Base-by-base conservation (phyloP, 30 jellyfish, hydroid and myxozoan genomes). In the Pelagia noctiluca region DNA sequence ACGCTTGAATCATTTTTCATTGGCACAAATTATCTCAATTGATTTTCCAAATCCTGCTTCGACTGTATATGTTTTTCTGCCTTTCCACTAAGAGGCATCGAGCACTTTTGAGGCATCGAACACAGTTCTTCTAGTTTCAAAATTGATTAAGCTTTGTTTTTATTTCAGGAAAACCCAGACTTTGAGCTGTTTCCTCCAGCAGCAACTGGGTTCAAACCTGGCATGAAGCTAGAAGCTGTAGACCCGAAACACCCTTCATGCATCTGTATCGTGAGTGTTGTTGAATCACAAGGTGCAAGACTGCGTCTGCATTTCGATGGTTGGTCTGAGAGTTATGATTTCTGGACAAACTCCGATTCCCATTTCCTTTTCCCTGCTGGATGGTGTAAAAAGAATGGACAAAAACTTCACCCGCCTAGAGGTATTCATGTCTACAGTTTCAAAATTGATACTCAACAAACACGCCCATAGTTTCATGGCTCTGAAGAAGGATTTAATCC, bases 241-340 rank as follows among this genome's bases (percentile, higher is more conserved):
- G 99, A 94, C 64, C 97, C 97, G 5, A 88, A 82, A 71, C 99
- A 94, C 64, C 99, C 96, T 4, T 94, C 99, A 32, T 78, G 90
- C 89, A 84, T 94, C 25, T 94, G 99, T 67, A 95, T 79, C 61
- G 96, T 84, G 8, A 86, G 98, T 35, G 96, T 94, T 28, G 99
- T 94, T 30, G 99, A 94, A 48, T 87, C 94, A 30, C 96, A 74
- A 33, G 99, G 99, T 2, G 95, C 97, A 19, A 52, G 99, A 16
- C 35, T 94, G 82, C 96, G 99, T 18, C 82, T 94, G 31, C 97
- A 94, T 61, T 94, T 94, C 80, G 99, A 94, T 65, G 97, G 97
- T 0, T 94, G 99, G 99, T 84, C 97, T 19, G 99, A 88, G 61
- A 86, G 97, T 64, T 94, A 94, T 62, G 99, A 94, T 77, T 94